A percentile compares a stretch with the other conserved stretches of the same genome.
Evolutionary conservation across 1,140 invertebrate species (phyloP).

Genomic region (Lethrus apterus): DNA sequence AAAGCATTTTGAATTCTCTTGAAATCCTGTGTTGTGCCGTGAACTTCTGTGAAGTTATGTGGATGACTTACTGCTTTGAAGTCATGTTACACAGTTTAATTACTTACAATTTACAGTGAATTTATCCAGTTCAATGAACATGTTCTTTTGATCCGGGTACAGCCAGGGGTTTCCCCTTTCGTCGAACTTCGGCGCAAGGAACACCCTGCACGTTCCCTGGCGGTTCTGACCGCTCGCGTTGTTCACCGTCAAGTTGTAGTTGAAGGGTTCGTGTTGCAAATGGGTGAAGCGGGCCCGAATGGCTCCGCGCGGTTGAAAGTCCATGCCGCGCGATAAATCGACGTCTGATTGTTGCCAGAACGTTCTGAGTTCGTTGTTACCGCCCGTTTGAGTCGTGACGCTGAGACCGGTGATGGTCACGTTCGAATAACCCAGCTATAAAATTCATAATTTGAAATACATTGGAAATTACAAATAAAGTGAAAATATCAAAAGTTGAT

Average conservation of each 20-base stretch:
- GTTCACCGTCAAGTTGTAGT: slow-evolving; percentile 57
- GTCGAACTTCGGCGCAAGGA: slow-evolving; percentile 62
- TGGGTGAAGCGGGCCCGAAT: slow-evolving; percentile 68
- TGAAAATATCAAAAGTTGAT: neutral
- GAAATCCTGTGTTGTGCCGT: too few relatives aligned
- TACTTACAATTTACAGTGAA: slow-evolving; percentile 55
- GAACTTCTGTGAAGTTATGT: too few relatives aligned
- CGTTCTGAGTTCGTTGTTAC: slow-evolving; percentile 52
- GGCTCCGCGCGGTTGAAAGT: slow-evolving; percentile 63
- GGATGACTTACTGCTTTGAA: too few relatives aligned
- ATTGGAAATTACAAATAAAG: neutral
- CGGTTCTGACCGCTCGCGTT: slow-evolving; percentile 41
- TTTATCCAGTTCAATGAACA: slow-evolving; percentile 75
- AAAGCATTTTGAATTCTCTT: too few relatives aligned
- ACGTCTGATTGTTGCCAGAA: slow-evolving; percentile 70
- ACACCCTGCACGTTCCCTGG: slow-evolving; percentile 68
- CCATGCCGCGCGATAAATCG: slow-evolving; percentile 65
- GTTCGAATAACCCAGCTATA: slow-evolving; percentile 31
- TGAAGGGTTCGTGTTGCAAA: slow-evolving; percentile 64
- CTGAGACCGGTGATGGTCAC: slow-evolving; percentile 50
- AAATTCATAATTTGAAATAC: neutral
- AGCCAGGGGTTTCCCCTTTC: slow-evolving; percentile 56
- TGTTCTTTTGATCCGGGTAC: slow-evolving; percentile 56
- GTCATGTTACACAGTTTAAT: too few relatives aligned
- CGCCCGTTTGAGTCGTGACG: slow-evolving; percentile 43